Evolutionary conservation across 2,113 vertebrate genomes (phyloP), one percentile per base, ranked within the genome.

Genomic region (Dipodomys stephensi): DNA sequence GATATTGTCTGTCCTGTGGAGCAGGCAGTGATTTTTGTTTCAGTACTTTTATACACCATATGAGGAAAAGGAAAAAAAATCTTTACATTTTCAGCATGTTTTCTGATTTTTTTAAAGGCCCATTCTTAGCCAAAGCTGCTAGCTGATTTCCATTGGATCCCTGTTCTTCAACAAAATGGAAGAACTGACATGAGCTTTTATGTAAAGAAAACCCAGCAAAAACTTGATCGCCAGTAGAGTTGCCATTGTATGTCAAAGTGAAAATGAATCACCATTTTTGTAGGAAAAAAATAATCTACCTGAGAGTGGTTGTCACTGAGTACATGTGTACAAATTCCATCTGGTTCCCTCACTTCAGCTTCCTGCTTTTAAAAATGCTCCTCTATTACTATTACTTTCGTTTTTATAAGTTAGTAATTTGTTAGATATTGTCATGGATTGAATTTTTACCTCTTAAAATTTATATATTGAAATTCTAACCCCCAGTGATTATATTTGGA

Each of bases 191-290:
- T 57, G 96, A 98, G 97, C 98, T 98, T 97, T 98, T 99, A 98
- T 99, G 98, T 99, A 99, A 98, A 99, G 99, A 98, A 97, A 98
- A 97, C 96, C 96, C 98, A 98, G 98, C 98, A 98, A 85, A 95
- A 94, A 92, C 57, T 84, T 98, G 98, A 92, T 98, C 98, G 98
- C 97, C 98, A 96, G 97, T 98, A 98, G 99, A 99, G 98, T 98
- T 97, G 98, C 98, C 98, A 97, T 97, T 99, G 98, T 99, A 99
- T 99, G 98, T 98, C 98, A 99, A 99, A 99, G 98, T 97, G 39
- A 98, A 98, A 97, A 97, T 98, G 98, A 99, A 99, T 98, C 97
- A 99, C 98, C 98, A 94, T 98, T 99, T 95, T 95, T 95, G 72
- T 32, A 90, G 87, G 73, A 96, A 95, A 89, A 93, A 89, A 88